Base-by-base conservation (phyloP, 2,797 vertebrate species). In the Poecile montanus region DNA sequence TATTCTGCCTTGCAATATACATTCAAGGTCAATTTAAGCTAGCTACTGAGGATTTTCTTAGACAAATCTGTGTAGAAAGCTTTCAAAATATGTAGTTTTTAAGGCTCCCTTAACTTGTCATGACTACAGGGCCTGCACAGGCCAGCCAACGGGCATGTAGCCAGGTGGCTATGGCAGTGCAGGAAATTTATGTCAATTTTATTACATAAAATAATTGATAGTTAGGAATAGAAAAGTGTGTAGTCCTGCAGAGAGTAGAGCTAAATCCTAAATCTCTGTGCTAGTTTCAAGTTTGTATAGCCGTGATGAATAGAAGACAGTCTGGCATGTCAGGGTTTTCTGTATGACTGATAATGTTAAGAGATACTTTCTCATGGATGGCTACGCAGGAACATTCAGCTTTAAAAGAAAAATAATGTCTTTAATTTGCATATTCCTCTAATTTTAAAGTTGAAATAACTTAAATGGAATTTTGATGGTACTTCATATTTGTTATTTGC, bases 241-340 rank as follows among this genome's bases (percentile, higher is more conserved):
- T 23, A 53, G 40, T 80, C 40, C 72, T 78, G 36, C 22, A 63
- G 15, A 58, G n/a, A 75, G 40, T 4, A 27, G 82, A 81, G 60
- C 66, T 78, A 75, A 80, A 84, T 50, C 77, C 53, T 66, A 71
- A 89, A 92, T 85, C 65, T 78, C 40, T 60, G 7, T 9, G 8
- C 72, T 67, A 23, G n/a, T 70, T 89, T 86, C 58, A 88, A 62
- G 79, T 92, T 66, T 81, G 48, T 70, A 14, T 30, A 84, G 51
- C 58, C 1, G 5, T 73, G 73, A 92, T 81, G 60, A 93, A 84
- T 63, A 92, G 66, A 90, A 89, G 56, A 91, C n/a, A 81, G 47
- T 54, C 62, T 88, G 87, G 48, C 48, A 51, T n/a, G 26, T 86
- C 91, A 96, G 70, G 73, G 76, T 86, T 93, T 94, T 84, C 60